Base-by-base conservation (phyloP, 2,888 invertebrate genomes). In the Allacma fusca region DNA sequence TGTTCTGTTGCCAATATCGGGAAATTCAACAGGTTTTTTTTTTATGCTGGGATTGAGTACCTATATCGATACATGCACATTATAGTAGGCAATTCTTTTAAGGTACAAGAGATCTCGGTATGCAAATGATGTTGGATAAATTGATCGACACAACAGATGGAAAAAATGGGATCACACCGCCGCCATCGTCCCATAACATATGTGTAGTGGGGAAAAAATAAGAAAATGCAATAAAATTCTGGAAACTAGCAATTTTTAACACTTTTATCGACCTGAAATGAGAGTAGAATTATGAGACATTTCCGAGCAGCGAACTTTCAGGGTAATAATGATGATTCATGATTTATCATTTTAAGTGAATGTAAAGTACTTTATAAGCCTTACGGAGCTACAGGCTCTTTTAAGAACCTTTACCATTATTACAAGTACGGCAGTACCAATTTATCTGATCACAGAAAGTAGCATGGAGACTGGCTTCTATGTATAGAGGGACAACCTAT, bases 1-100 rank as follows among this genome's bases (percentile, higher is more conserved):
- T 40, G 5, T 40, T 13, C 16, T 50, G 19, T 16, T 16, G 4
- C n/a, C 19, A 50, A 50, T 50, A 5, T 12, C 16, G 50, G 50
- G 16, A 50, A 50, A 50, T 50, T 50, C 50, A 50, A 50, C 50
- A 50, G 50, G 50, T 50, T 50, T 50, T 19, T 50, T 16, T n/a
- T 16, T 19, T 50, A n/a, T 1, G 5, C 40, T 40, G 5, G 40
- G 5, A 40, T 40, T 40, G 40, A 40, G 13, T 40, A 5, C 13
- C 13, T 40, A 13, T 40, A 5, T 40, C 13, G 13, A 40, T 9
- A 40, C 40, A 40, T 40, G 40, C 13, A 40, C 40, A 40, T 13
- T 40, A 5, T 9, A 40, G 40, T 40, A 9, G 5, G 40, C 5
- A 40, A 13, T 40, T 40, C 13, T 9, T 40, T 40, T 40, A 40